Evolutionary conservation across 2,888 invertebrate genomes (phyloP).

Genomic region (Thumatha senex): DNA sequence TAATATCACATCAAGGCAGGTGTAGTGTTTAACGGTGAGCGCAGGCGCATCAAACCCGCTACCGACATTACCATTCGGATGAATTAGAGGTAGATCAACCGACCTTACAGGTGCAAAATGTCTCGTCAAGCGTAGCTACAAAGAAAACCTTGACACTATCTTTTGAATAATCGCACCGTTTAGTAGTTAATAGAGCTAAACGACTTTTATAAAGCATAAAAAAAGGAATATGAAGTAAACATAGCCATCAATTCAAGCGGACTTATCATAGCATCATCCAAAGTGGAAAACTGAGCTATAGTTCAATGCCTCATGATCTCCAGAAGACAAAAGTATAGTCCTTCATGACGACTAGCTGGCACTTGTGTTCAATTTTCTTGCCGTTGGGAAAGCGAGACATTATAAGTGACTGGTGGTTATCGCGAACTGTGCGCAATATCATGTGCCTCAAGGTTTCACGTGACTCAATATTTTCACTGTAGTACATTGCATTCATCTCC

Average conservation of each 20-base stretch:
- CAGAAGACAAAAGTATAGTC: too few relatives aligned
- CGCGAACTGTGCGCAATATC: too few relatives aligned
- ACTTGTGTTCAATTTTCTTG: too few relatives aligned
- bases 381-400: too few relatives aligned
- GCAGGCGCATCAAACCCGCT: conserved; percentile 28
- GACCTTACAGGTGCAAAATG: conserved; percentile 63
- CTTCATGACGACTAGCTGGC: too few relatives aligned
- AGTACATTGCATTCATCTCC: too few relatives aligned
- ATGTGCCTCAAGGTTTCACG: too few relatives aligned
- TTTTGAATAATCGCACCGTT: conserved; percentile 58
- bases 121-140: conserved; percentile 57
- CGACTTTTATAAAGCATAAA: conserved; percentile 42
- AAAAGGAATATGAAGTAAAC: conserved; percentile 7
- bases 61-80: conserved; percentile 69
- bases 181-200: conserved; percentile 56
- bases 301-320: too few relatives aligned
- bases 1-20: conserved; percentile 76
- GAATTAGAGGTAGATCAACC: conserved; percentile 65
- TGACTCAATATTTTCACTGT: too few relatives aligned
- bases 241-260: background rate
- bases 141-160: conserved; percentile 67
- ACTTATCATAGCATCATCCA: background rate
- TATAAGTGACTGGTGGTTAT: too few relatives aligned
- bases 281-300: too few relatives aligned
- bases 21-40: conserved; percentile 48